Evolutionary conservation across 1,140 invertebrate genomes (phyloP).

Genomic region (Danaus plexippus): DNA sequence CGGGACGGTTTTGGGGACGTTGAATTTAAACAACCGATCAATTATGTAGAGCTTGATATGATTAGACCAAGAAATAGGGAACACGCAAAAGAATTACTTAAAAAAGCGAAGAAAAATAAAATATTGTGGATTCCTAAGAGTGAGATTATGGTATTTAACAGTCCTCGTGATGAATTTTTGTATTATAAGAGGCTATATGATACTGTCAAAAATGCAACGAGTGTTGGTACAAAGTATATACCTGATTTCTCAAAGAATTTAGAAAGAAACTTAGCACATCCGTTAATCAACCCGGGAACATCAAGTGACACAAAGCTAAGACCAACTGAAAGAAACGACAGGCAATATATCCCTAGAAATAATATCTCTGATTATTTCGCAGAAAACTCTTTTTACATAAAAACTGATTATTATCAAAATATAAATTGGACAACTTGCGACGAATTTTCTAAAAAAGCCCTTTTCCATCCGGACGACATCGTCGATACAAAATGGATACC

Average conservation of each 20-base stretch:
- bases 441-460: slow-evolving; percentile 30
- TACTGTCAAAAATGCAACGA: not conserved
- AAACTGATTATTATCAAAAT: not conserved
- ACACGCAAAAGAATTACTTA: not conserved
- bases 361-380: slow-evolving; percentile 13
- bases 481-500: slow-evolving; percentile 41
- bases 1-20: slow-evolving; percentile 14
- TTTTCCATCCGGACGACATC: slow-evolving; percentile 42
- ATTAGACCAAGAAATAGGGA: no score
- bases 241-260: slow-evolving; percentile 19
- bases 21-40: slow-evolving; percentile 19
- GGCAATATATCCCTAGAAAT: not conserved
- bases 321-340: no score
- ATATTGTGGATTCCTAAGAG: not conserved
- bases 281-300: not conserved
- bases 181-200: slow-evolving; percentile 18
- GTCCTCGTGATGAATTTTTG: slow-evolving; percentile 23
- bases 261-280: slow-evolving; percentile 18
- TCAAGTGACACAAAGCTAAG: not conserved
- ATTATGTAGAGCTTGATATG: slow-evolving; percentile 11
- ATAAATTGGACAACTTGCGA: slow-evolving; percentile 40
- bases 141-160: slow-evolving; percentile 12
- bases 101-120: not conserved
- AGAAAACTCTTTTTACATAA: slow-evolving; percentile 17
- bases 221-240: not conserved